Percentiles rank a stretch among this genome's conserved stretches.
Conservation (phyloP, 2,888 invertebrate genomes). For the Leucophora obtusa region DNA sequence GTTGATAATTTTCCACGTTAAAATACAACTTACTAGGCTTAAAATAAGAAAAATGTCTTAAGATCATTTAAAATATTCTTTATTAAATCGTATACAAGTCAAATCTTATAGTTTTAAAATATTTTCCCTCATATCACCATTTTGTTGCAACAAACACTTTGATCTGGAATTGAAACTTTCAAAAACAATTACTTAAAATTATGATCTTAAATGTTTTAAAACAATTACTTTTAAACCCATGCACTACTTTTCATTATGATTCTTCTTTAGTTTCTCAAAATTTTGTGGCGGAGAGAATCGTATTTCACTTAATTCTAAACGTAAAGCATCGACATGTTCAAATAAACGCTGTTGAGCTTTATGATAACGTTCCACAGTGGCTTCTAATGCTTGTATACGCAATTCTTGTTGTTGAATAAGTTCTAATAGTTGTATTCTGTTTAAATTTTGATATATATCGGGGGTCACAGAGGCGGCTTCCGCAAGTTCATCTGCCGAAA, state of each 20-base stretch:
- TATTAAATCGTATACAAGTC: no score
- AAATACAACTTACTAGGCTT: no score
- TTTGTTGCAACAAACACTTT: not conserved
- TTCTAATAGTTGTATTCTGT: slow-evolving; percentile 62
- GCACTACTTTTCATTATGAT: not conserved
- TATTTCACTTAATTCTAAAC: slow-evolving; percentile 58
- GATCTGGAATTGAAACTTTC: not conserved
- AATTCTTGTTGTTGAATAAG: slow-evolving; percentile 64
- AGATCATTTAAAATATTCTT: no score
- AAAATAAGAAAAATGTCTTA: no score
- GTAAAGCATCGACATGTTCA: slow-evolving; percentile 65
- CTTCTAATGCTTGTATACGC: slow-evolving; percentile 64
- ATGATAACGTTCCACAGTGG: slow-evolving; percentile 61
- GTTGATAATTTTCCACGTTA: no score
- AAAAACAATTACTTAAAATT: not conserved
- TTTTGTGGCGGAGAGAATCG: slow-evolving; percentile 26
- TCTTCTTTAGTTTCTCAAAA: not conserved
- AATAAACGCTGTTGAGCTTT: slow-evolving; percentile 59
- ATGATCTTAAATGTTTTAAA: not conserved
- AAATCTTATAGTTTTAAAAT: no score
- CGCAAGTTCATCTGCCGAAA: slow-evolving; percentile 54
- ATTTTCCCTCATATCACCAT: not conserved
- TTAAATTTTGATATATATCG: slow-evolving; percentile 56
- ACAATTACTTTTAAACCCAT: not conserved
- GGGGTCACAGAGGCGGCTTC: not conserved